Conservation (phyloP, 2,797 vertebrate species). For the Dendrocincla tyrannina region DNA sequence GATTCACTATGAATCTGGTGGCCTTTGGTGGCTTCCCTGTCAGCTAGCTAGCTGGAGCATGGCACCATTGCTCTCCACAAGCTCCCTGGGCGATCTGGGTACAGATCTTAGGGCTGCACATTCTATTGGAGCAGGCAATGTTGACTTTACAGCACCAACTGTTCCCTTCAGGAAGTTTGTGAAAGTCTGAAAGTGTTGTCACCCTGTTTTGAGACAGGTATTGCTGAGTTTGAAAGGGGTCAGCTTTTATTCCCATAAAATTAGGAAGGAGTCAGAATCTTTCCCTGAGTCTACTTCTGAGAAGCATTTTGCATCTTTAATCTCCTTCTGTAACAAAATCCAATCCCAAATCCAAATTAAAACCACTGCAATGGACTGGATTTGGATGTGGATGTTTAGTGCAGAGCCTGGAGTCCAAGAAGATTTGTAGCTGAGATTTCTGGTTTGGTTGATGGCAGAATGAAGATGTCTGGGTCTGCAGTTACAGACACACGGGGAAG, state of each 20-base stretch:
- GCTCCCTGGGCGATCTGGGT: background rate
- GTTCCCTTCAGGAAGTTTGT: background rate
- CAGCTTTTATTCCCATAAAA: background rate
- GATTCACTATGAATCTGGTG: background rate
- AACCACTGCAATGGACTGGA: background rate
- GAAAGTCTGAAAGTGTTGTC: background rate
- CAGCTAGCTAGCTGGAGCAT: background rate
- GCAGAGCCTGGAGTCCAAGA: background rate
- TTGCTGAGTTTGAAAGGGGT: background rate
- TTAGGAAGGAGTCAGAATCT: background rate
- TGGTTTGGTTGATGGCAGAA: background rate
- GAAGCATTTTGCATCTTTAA: background rate
- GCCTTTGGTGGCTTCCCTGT: background rate
- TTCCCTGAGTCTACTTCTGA: background rate
- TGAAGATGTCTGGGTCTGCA: background rate
- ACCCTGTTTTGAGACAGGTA: background rate
- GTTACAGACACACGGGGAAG: background rate
- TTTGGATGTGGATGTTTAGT: background rate
- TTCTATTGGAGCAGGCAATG: fast-evolving
- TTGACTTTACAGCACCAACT: background rate
- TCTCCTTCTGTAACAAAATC: background rate
- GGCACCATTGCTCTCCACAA: background rate
- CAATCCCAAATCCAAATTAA: background rate
- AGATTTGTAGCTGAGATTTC: background rate
- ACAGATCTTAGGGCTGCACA: background rate